Evolutionary conservation across 1,140 invertebrate genomes (phyloP), one percentile per base, ranked within the genome.

Genomic region (Lasioglossum baleicum): DNA sequence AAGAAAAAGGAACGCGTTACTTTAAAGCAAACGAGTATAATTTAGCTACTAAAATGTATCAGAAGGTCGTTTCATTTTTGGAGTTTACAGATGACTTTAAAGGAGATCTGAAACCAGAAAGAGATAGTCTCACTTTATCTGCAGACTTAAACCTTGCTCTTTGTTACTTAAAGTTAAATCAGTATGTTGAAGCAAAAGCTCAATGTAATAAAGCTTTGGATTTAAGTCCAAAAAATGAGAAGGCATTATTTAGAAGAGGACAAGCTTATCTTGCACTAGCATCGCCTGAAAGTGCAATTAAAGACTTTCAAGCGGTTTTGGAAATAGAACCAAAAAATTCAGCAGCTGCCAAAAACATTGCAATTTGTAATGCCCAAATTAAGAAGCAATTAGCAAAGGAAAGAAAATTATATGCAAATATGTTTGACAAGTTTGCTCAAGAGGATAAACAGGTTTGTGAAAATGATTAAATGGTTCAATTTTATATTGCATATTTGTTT

Each of bases 341-440:
- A 94, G 98, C 97, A 15, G 98, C 98, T 0, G 94, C 94, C 26
- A 96, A 97, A 88, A 96, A 98, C 89, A 93, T 98, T 22, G 88
- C 94, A 1, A 87, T 96, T 26, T 98, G 97, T 91, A 95, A 95
- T 70, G 94, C 95, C 75, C 94, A 96, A 66, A 94, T 98, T 6
- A 96, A 96, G 91, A 94, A 96, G 80, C 95, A 97, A 82, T 94
- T 95, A 73, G 94, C 95, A 60, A 96, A 96, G 83, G 98, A 99
- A 90, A 98, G 98, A 93, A 96, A 97, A 88, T 94, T 98, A 15
- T 99, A 98, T 92, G 96, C 96, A 4, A 98, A 98, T 90, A 99
- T 99, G 97, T 99, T 99, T 90, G 96, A 97, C 82, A 97, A 97
- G 92, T 96, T 97, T 93, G 96, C 97, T 3, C 95, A 96, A 87